Evolutionary conservation across 2,888 invertebrate genomes (phyloP).

Genomic region (Polydrusus tereticollis): DNA sequence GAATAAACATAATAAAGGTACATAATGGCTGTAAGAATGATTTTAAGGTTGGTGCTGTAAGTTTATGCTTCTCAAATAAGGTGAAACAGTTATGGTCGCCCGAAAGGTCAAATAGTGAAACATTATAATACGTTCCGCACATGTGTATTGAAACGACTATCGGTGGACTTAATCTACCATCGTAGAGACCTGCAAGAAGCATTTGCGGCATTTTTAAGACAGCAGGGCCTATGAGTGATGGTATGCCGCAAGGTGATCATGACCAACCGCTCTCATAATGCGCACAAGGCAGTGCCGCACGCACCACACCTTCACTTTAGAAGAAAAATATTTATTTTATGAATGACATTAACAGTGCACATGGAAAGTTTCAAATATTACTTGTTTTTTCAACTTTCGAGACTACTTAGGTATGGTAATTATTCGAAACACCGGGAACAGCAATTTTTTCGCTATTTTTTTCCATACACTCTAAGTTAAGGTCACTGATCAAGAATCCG

Average conservation of each 20-base stretch:
- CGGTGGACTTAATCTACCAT: constrained; percentile 56
- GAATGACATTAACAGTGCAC: background rate
- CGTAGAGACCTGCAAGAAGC: constrained; percentile 57
- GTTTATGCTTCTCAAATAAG: constrained; percentile 51
- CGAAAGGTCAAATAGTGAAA: constrained; percentile 55
- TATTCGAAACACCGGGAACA: too few relatives aligned
- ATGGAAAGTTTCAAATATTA: too few relatives aligned
- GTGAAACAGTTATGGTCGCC: constrained; percentile 54
- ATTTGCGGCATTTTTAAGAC: constrained; percentile 58
- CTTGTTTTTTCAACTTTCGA: too few relatives aligned
- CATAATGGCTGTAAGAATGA: constrained; percentile 36
- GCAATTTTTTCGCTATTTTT: too few relatives aligned
- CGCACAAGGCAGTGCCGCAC: constrained; percentile 49
- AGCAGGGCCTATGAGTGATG: constrained; percentile 58
- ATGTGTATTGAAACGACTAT: constrained; percentile 57
- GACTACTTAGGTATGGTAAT: too few relatives aligned
- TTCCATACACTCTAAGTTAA: too few relatives aligned
- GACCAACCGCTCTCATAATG: constrained; percentile 59
- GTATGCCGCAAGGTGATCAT: constrained; percentile 59
- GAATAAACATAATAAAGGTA: constrained; percentile 35
- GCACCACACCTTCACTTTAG: constrained; percentile 41
- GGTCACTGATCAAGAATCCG: too few relatives aligned
- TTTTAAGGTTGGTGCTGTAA: constrained; percentile 42
- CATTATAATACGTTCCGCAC: constrained; percentile 57
- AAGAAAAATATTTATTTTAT: background rate